Evolutionary conservation across 1,140 invertebrate species (phyloP).

Genomic region (Leptopilina boulardi): DNA sequence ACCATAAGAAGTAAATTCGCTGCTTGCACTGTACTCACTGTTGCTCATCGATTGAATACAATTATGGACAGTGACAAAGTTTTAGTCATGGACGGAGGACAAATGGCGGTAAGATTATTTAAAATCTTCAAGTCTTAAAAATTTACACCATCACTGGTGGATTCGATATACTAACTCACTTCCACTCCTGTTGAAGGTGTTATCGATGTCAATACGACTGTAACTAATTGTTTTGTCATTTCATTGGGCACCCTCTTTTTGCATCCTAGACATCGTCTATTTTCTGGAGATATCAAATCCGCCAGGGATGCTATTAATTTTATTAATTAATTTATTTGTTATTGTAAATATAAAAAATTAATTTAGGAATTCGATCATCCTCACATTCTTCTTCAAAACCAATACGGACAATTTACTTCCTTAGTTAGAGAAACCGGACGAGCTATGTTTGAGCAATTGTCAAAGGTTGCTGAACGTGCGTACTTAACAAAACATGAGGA

Average conservation of each 20-base stretch:
- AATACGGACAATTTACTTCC: slow-evolving; percentile 78
- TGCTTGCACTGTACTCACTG: slow-evolving; percentile 88
- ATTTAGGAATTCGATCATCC: slow-evolving; percentile 82
- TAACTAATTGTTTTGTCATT: no score
- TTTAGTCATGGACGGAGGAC: slow-evolving; percentile 80
- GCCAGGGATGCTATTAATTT: no score
- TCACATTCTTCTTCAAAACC: slow-evolving; percentile 75
- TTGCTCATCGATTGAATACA: slow-evolving; percentile 89
- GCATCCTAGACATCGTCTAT: no score
- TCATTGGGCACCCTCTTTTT: no score
- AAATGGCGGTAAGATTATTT: slow-evolving; percentile 67
- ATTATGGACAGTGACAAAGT: slow-evolving; percentile 82
- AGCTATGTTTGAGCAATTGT: slow-evolving; percentile 73
- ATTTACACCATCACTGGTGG: no score
- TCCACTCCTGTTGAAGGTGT: no score
- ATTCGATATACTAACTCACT: no score
- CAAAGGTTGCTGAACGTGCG: slow-evolving; percentile 67
- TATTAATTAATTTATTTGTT: no score
- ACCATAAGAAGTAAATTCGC: slow-evolving; percentile 84
- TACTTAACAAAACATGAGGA: slow-evolving; percentile 56
- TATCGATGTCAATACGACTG: no score
- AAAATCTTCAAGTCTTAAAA: neutral
- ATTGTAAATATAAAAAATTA: no score
- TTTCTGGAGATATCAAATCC: no score
- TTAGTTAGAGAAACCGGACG: slow-evolving; percentile 82